Percentiles rank a stretch among this genome's conserved stretches.
Conservation (phyloP, 2,888 invertebrate species). For the Pantelozetes paolii region DNA sequence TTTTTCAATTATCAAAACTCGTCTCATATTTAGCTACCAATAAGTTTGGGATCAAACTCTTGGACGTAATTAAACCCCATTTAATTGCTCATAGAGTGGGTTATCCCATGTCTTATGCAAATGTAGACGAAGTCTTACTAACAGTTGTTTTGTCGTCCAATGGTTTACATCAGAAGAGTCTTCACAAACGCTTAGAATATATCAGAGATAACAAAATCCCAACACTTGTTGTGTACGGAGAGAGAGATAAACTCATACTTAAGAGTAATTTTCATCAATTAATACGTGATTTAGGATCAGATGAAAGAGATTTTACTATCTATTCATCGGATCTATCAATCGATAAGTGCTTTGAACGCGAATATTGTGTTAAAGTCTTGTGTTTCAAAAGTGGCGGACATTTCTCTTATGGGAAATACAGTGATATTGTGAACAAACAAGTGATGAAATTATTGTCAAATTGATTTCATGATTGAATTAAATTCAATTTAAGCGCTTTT, state of each 20-base stretch:
- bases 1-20: neutral
- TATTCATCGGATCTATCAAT: neutral
- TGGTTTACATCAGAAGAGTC: neutral
- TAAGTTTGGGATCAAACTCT: conserved; percentile 3
- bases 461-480: too few species aligned
- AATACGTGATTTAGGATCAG: conserved; percentile 1
- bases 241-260: conserved; percentile 25
- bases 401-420: conserved; percentile 27
- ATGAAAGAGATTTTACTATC: neutral
- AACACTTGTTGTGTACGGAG: conserved; percentile 31
- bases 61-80: neutral
- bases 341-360: neutral
- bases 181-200: neutral
- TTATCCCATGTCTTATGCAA: conserved; percentile 29
- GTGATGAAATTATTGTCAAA: neutral
- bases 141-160: neutral
- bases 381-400: conserved; percentile 36
- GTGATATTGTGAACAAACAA: neutral
- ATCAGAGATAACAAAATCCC: conserved; percentile 6
- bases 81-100: neutral
- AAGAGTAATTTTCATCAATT: conserved; percentile 21
- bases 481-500: too few species aligned
- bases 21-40: neutral
- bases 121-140: conserved; percentile 34
- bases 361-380: neutral